These are phyloP conservation scores for Drosophila aldrichi DNA, from an alignment of 2,888 invertebrate genomes.

Conservation along the genomic window DNA sequence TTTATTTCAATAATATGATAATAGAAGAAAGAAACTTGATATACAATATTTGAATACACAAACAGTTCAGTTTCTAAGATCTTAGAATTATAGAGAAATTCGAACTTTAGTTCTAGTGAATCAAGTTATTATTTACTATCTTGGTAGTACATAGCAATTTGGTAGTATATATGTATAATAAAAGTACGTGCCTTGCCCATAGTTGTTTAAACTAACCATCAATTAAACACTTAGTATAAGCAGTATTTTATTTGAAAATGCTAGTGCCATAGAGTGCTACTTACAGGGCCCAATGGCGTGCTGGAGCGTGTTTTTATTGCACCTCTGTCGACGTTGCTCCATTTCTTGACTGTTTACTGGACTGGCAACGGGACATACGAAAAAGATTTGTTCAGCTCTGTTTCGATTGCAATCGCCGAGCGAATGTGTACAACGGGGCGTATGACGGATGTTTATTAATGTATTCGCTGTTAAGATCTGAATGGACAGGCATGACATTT, in stretches of 20 bases:
- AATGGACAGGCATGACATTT: constrained; percentile 48
- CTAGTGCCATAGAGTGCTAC: constrained; percentile 28
- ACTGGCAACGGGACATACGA: constrained; percentile 21
- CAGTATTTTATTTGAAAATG: neutral
- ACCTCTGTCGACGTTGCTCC: constrained; percentile 37
- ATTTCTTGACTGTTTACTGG: constrained; percentile 47
- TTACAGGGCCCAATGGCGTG: constrained; percentile 86
- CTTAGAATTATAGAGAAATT: neutral
- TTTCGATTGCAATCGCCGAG: constrained; percentile 30
- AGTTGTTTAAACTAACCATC: neutral
- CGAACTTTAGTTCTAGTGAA: neutral
- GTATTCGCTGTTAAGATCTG: constrained; percentile 50
- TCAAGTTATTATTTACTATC: neutral
- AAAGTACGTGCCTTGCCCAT: neutral
- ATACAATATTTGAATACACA: too few species aligned
- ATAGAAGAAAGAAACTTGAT: too few species aligned
- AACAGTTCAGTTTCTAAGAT: neutral
- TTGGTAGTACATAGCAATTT: neutral
- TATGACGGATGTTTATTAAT: constrained; percentile 37
- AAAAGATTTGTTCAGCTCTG: constrained; percentile 1
- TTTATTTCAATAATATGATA: too few species aligned
- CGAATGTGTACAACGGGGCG: constrained; percentile 32
- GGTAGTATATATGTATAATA: neutral
- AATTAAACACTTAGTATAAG: constrained; percentile 8
- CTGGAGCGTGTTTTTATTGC: constrained; percentile 84